Conservation (phyloP, 1,140 invertebrate genomes). For the Hypsibius dujardini region DNA sequence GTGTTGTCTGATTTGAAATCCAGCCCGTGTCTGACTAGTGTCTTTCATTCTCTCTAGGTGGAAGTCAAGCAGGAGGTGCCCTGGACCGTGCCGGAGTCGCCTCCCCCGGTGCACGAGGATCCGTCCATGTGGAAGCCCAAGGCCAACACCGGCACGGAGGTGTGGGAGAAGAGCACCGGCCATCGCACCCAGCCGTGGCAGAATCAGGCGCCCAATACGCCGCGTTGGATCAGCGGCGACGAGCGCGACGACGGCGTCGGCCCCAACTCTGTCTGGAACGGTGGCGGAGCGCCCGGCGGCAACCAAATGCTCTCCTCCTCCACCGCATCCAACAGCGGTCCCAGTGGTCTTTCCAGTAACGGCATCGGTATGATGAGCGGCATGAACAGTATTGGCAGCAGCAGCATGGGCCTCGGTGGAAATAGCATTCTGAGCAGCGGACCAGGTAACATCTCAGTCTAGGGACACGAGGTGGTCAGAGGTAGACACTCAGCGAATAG, state of each 20-base stretch:
- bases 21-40: too few species aligned
- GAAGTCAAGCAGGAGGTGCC: conserved; percentile 5
- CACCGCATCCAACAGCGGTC: too few species aligned
- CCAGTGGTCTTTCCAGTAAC: not conserved
- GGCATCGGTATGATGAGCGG: not conserved
- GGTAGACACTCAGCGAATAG: too few species aligned
- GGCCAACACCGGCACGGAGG: not conserved
- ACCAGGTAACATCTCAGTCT: not conserved
- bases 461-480: too few species aligned
- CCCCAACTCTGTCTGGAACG: not conserved
- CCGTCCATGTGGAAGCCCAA: conserved; percentile 4
- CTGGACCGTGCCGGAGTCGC: not conserved
- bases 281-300: too few species aligned
- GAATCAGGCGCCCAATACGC: conserved; percentile 4
- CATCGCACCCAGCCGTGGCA: conserved; percentile 3
- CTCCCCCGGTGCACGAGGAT: not conserved
- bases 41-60: not conserved
- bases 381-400: not conserved
- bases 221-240: conserved; percentile 8
- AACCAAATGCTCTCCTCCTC: too few species aligned
- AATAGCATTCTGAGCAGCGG: not conserved
- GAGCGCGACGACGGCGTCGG: not conserved
- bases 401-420: not conserved
- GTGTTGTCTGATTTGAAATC: too few species aligned
- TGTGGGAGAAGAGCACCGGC: not conserved